Conservation (phyloP, 2,888 invertebrate species). For the Caenorhabditis imperialis region DNA sequence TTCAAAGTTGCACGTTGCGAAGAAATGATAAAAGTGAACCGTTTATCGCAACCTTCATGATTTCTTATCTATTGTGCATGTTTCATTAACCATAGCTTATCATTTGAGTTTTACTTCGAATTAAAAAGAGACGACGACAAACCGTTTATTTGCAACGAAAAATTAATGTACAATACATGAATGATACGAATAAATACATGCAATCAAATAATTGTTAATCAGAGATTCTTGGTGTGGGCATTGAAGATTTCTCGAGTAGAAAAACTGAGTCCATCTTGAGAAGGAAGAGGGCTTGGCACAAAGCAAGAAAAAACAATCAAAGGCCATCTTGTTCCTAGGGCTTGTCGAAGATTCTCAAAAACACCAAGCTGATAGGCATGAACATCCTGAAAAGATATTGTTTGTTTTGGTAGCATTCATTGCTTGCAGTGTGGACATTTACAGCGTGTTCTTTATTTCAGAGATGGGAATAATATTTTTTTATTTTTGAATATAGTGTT, state of each 20-base stretch:
- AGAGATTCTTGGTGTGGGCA: constrained; percentile 60
- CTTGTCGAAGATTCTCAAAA: constrained; percentile 67
- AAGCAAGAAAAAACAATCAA: constrained; percentile 70
- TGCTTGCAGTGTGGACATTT: too few relatives aligned
- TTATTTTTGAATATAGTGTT: too few relatives aligned
- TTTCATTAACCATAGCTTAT: constrained; percentile 23
- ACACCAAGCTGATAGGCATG: constrained; percentile 74
- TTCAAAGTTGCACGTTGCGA: constrained; percentile 16
- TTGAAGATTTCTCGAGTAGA: constrained; percentile 59
- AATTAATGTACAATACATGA: too few relatives aligned
- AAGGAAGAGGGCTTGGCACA: constrained; percentile 70
- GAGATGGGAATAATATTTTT: too few relatives aligned
- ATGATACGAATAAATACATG: too few relatives aligned
- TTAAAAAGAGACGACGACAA: too few relatives aligned
- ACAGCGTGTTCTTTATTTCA: too few relatives aligned
- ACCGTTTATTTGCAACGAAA: too few relatives aligned
- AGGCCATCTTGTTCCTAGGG: constrained; percentile 71
- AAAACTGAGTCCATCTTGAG: constrained; percentile 70
- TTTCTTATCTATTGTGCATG: constrained; percentile 6
- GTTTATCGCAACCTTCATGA: constrained; percentile 21
- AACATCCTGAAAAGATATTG: constrained; percentile 67
- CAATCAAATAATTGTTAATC: too few relatives aligned
- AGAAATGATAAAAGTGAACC: constrained; percentile 29
- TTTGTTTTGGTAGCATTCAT: too few relatives aligned
- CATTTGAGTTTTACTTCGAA: constrained; percentile 22